These are phyloP conservation scores for Bombycilla garrulus DNA, from an alignment of 2,113 vertebrate genomes.

Conservation along the genomic window DNA sequence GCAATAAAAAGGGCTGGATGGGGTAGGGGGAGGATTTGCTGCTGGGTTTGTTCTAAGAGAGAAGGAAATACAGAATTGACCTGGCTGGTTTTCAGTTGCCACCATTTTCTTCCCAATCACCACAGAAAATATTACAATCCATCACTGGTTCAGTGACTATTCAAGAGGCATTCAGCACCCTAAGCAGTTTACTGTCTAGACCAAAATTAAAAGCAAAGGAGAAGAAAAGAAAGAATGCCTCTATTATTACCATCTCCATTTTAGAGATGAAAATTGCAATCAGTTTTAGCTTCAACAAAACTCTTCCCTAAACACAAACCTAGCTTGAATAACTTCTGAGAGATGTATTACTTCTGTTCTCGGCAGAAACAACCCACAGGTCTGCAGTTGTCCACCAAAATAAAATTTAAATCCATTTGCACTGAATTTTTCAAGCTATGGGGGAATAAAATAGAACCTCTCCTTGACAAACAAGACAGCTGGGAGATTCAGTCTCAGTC, in stretches of 20 bases:
- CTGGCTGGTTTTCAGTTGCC: not conserved
- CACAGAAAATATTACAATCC: not conserved
- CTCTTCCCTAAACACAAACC: not conserved
- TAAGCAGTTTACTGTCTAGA: not conserved
- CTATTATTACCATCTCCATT: not conserved
- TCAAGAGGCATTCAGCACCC: not conserved
- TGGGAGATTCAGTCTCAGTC: not conserved
- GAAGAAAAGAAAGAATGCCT: not conserved
- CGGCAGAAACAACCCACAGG: not conserved
- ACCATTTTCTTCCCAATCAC: not conserved
- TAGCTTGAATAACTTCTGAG: not conserved
- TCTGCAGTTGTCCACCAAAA: not conserved
- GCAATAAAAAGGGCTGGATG: not conserved
- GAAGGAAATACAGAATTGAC: not conserved
- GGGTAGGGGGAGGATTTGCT: rapidly evolving
- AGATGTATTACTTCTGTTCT: not conserved
- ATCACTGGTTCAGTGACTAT: not conserved
- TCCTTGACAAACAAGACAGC: not conserved
- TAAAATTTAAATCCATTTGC: not conserved
- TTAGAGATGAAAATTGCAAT: not conserved
- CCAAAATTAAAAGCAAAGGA: not conserved
- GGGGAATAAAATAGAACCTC: not conserved
- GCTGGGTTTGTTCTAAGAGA: not conserved
- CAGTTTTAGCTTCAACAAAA: not conserved
- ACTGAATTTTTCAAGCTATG: not conserved